Evolutionary conservation across 1,140 invertebrate species (phyloP), one percentile per base, ranked within the genome.

Genomic region (Sesamia nonagrioides): DNA sequence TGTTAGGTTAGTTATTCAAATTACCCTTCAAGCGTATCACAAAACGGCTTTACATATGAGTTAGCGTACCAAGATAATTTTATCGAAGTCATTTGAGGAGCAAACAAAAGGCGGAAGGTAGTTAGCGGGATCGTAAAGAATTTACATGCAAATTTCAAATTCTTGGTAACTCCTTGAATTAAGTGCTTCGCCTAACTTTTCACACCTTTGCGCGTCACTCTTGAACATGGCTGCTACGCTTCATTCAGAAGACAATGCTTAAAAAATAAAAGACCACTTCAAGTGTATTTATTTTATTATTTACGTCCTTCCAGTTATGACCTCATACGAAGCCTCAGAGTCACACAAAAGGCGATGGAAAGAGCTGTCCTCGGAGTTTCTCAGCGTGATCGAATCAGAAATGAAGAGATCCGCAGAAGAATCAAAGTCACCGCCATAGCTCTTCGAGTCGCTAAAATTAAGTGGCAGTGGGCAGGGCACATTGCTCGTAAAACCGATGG

Each of bases 111-210:
- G 13, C 66, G 11, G 42, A n/a, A 69, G 66, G 42, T 69, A 48
- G 27, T 45, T 69, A 66, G 42, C 42, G 66, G 4, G 60, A 61
- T 73, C 71, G 21, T 73, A 58, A 58, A 75, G 42, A 75, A 50
- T 63, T 50, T 75, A 61, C 40, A 60, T 75, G 54, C 9, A 60
- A 58, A 73, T 60, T 60, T 73, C 33, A 73, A 73, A 73, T 73
- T 73, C 71, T 61, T 37, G 21, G 42, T 35, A 75, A 61, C 42
- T 61, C 8, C 7, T 33, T 42, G 37, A 50, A 75, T 75, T 75
- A 63, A 63, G 45, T 6, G 27, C 45, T 75, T 63, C 73, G n/a
- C 73, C 27, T 63, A 50, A 75, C 42, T 50, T 75, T 75, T 48
- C 11, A 15, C 56, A 37, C 58, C 56, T 45, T n/a, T 45, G 6